Base-by-base conservation (phyloP, 2,113 vertebrate genomes). In the Pagrus major region DNA sequence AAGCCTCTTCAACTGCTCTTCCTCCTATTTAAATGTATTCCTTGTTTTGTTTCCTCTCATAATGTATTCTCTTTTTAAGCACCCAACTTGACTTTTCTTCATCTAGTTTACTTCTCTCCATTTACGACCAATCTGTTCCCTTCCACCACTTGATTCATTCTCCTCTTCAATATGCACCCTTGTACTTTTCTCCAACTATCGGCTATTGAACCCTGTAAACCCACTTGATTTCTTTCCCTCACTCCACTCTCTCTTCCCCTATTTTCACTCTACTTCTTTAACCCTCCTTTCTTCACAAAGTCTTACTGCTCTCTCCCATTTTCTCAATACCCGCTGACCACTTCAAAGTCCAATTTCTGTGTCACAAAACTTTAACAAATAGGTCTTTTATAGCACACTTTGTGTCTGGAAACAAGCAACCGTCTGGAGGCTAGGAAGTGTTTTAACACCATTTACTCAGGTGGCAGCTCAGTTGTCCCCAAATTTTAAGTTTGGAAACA, bases 301-400 rank as follows among this genome's bases (percentile, higher is more conserved):
- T 76, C 64, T 67, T 6, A 1, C 37, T 51, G 4, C 47, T 73
- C 3, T n/a, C 33, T 63, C 23, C 46, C 35, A 46, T 73, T 67
- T 55, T 75, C 44, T 59, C 55, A 60, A 33, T 37, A 67, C 55
- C 66, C 1, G 1, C n/a, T 60, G 76, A 76, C 65, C 72, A 68
- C 70, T 75, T 80, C 56, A 87, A 83, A 83, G 70, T 81, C 78
- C 49, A 71, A 82, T 84, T 84, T 83, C 52, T 35, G 21, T 56
- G 47, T 73, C 74, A 68, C 39, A 73, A 55, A 76, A 70, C 55
- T 66, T 81, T 65, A 74, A 68, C 60, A 85, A 91, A 86, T 70
- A 47, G 59, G 35, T 52, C 23, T 86, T 56, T 73, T 37, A n/a
- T n/a, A 55, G 61, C 44, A 37, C 56, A 73, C 49, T 65, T 16